A percentile compares a stretch with the other conserved stretches of the same genome.
phyloP scores from a whole-genome alignment of 2,797 vertebrate species.

The Sardinella longiceps region DNA sequence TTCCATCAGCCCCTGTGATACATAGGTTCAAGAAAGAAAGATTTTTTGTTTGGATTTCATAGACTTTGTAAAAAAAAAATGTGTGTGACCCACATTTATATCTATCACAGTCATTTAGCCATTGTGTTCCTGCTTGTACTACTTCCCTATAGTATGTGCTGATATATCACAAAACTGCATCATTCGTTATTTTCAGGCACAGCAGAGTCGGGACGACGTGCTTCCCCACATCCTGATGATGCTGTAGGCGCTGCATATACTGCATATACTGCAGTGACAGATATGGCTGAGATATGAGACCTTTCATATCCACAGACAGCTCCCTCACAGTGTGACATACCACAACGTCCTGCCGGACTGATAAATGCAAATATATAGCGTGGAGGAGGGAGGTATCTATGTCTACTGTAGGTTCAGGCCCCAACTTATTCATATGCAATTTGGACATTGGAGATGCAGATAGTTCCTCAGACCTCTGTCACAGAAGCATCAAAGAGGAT shows the following conservation, averaged over 20 bases:
- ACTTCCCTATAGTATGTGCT: not conserved
- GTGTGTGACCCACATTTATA: not conserved
- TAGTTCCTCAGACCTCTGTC: not conserved
- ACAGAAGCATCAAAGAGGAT: not conserved
- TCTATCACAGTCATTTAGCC: not conserved
- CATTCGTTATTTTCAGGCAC: not conserved
- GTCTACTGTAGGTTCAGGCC: not conserved
- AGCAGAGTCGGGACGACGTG: not conserved
- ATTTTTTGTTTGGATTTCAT: not conserved
- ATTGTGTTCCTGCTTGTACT: not conserved
- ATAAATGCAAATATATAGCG: slow-evolving; percentile 16
- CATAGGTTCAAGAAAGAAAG: not conserved
- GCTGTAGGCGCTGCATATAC: not conserved
- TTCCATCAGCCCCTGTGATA: not conserved
- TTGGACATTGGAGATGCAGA: not conserved
- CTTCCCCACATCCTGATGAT: not conserved
- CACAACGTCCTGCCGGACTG: not conserved
- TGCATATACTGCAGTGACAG: not conserved
- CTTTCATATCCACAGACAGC: slow-evolving; percentile 6
- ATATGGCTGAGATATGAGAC: slow-evolving; percentile 23
- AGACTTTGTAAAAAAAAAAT: not conserved
- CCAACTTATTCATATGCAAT: slow-evolving; percentile 6
- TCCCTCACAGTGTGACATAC: not conserved
- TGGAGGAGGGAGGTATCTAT: not conserved
- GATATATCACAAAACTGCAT: not conserved